Percentiles rank a stretch among this genome's conserved stretches.
Evolutionary conservation across 2,113 vertebrate species (phyloP).

Genomic region (Seriola dumerili): DNA sequence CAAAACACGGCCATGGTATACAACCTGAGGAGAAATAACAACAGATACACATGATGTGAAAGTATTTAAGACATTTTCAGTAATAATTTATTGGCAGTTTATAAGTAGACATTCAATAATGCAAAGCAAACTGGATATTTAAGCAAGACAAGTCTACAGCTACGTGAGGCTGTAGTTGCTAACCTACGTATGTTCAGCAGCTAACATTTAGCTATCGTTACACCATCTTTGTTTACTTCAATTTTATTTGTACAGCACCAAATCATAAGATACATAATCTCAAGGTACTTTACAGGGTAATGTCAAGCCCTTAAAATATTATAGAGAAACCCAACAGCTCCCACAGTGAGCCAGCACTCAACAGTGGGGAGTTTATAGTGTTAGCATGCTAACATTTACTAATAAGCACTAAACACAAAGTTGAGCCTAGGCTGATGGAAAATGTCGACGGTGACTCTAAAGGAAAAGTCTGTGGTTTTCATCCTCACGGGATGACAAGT

Average conservation of each 20-base stretch:
- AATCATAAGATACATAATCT: no score
- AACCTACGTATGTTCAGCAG: no score
- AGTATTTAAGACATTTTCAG: background rate
- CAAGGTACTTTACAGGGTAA: no score
- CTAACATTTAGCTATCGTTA: no score
- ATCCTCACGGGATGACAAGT: no score
- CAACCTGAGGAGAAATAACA: slow-evolving; percentile 72
- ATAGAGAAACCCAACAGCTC: no score
- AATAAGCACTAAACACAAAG: background rate
- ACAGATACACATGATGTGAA: background rate
- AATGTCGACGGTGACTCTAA: no score
- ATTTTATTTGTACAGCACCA: no score
- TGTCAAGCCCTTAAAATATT: no score
- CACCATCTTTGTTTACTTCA: background rate
- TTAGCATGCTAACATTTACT: background rate
- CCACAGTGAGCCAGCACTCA: no score
- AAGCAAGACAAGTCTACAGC: background rate
- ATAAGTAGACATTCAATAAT: background rate
- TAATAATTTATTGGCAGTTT: background rate
- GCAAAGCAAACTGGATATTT: background rate
- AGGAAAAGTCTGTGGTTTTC: background rate
- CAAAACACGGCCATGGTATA: slow-evolving; percentile 82
- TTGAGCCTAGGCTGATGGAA: background rate
- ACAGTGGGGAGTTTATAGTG: background rate
- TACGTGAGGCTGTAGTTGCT: background rate